phyloP scores from a whole-genome alignment of 2,888 invertebrate species.

The Helleia helle region DNA sequence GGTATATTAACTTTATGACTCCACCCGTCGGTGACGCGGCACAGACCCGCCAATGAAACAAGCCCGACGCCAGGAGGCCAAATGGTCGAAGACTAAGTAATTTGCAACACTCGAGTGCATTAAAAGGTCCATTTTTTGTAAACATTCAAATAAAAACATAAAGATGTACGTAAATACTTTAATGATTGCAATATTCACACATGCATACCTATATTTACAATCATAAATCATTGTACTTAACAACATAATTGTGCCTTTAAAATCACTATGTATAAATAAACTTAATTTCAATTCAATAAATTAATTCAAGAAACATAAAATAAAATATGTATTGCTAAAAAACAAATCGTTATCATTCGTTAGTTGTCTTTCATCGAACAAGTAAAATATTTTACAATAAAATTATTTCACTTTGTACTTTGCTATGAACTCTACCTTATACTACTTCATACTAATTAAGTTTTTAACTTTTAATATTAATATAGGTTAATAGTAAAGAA shows the following conservation, averaged over 20 bases:
- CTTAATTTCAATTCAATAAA: constrained; percentile 20
- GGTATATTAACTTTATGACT: no score
- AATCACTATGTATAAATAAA: constrained; percentile 32
- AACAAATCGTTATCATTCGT: constrained; percentile 29
- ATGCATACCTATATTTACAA: constrained; percentile 66
- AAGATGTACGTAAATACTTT: constrained; percentile 62
- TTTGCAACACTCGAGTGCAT: no score
- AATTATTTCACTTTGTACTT: constrained; percentile 39
- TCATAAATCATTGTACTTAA: constrained; percentile 57
- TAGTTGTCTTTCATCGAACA: constrained; percentile 31
- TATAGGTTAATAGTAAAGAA: constrained; percentile 15
- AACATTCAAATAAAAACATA: constrained; percentile 15
- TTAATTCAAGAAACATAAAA: constrained; percentile 23
- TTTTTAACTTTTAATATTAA: constrained; percentile 17
- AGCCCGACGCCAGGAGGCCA: no score
- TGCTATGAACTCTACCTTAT: constrained; percentile 43
- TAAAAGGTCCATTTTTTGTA: not conserved
- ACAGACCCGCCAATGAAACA: no score
- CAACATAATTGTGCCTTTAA: constrained; percentile 66
- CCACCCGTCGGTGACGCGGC: no score
- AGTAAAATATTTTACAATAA: constrained; percentile 18
- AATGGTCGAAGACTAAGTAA: no score
- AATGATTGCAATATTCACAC: constrained; percentile 69
- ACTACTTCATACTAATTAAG: constrained; percentile 16
- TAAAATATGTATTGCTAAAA: constrained; percentile 27